Percentiles rank a stretch among this genome's conserved stretches.
Evolutionary conservation across 2,888 invertebrate genomes (phyloP).

Genomic region (Sinodicranocentrus sp.): DNA sequence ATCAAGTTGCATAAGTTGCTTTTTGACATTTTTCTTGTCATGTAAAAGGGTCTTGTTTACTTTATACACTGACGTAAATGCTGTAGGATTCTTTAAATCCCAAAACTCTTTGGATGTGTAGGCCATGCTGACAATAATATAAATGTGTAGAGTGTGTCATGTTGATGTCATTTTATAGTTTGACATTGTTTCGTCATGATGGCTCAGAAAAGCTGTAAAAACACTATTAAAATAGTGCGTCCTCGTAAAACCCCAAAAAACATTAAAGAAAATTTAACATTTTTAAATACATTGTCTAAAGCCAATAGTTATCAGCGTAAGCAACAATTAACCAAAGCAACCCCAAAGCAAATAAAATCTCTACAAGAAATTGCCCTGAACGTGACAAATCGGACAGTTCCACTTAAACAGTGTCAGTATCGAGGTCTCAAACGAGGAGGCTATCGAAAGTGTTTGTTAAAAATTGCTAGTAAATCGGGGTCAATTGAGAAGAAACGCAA

Average conservation of each 20-base stretch:
- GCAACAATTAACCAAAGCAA: background rate
- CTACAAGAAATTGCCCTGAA: conserved; percentile 31
- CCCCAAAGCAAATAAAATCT: conserved; percentile 26
- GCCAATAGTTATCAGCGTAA: background rate
- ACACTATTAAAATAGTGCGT: too few species aligned
- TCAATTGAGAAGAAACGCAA: conserved; percentile 18
- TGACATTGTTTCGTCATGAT: background rate
- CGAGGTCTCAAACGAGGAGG: background rate
- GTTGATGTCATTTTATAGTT: conserved; percentile 7
- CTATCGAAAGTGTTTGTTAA: background rate
- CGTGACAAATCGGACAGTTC: conserved; percentile 15
- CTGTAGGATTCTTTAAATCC: background rate
- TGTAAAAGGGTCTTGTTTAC: background rate
- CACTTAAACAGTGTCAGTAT: conserved; percentile 21
- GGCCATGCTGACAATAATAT: conserved; percentile 16
- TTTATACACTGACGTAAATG: conserved; percentile 35
- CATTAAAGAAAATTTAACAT: background rate
- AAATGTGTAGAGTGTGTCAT: background rate
- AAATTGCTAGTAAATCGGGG: background rate
- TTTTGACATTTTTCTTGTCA: background rate
- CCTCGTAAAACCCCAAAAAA: too few species aligned
- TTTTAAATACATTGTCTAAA: conserved; percentile 28
- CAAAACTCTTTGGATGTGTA: conserved; percentile 23
- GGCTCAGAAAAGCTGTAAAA: too few species aligned
- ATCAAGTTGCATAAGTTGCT: conserved; percentile 69